These are phyloP conservation scores for Dasyprocta punctata DNA, from an alignment of 2,113 vertebrate genomes.

Conservation along the genomic window DNA sequence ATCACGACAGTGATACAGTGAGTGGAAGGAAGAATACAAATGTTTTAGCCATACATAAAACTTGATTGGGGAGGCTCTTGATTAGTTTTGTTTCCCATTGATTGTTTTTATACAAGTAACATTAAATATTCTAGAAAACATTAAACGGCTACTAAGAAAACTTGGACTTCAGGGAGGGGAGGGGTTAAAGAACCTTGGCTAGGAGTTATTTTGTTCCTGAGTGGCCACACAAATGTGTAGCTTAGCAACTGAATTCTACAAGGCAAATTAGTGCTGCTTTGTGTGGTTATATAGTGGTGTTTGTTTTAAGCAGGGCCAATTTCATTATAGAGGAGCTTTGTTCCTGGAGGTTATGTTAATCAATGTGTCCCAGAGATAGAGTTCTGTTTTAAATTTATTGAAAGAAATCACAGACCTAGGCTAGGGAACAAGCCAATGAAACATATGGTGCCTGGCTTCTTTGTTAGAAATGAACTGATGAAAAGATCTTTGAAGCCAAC, in stretches of 20 bases:
- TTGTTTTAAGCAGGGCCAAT: constrained; percentile 53
- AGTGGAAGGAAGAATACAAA: neutral
- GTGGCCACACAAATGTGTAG: constrained; percentile 53
- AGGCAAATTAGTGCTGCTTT: constrained; percentile 26
- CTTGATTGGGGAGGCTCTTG: neutral
- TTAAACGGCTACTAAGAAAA: constrained; percentile 33
- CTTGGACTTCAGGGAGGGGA: neutral
- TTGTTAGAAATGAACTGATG: constrained; percentile 19
- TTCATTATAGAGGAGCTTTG: constrained; percentile 42
- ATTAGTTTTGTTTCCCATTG: constrained; percentile 31
- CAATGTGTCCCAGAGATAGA: neutral
- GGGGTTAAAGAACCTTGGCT: constrained; percentile 27
- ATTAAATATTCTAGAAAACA: constrained; percentile 51
- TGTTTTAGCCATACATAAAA: neutral
- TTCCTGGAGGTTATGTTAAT: constrained; percentile 63
- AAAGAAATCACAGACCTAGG: constrained; percentile 12
- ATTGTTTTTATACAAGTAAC: constrained; percentile 7
- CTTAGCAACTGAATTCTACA: constrained; percentile 65
- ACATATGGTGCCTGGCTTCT: neutral
- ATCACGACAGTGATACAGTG: neutral
- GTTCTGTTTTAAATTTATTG: constrained; percentile 50
- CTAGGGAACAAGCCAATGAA: constrained; percentile 7
- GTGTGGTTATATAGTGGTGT: constrained; percentile 51
- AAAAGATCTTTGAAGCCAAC: constrained; percentile 52
- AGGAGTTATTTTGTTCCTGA: constrained; percentile 66